phyloP scores from a whole-genome alignment of 2,113 vertebrate genomes.

The Camelus dromedarius region DNA sequence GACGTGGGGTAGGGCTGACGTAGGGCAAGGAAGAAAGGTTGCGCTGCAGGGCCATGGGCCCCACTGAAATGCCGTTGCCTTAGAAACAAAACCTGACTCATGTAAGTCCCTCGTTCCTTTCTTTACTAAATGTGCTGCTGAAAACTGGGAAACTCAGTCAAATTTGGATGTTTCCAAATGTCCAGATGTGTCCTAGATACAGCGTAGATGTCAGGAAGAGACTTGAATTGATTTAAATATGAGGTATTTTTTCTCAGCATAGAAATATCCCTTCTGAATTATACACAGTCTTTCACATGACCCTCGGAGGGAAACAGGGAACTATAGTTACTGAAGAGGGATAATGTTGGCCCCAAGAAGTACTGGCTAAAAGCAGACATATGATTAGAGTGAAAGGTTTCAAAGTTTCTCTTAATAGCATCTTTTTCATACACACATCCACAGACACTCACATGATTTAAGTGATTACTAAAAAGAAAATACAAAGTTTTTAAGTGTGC shows the following conservation, averaged over 20 bases:
- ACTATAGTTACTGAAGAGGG: conserved; percentile 25
- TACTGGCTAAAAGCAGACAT: conserved; percentile 24
- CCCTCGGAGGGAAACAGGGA: conserved; percentile 57
- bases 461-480: conserved; percentile 25
- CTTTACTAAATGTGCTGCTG: conserved; percentile 58
- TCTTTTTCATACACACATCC: neutral
- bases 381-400: neutral
- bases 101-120: conserved; percentile 37
- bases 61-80: neutral
- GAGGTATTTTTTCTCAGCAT: neutral
- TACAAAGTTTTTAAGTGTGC: neutral
- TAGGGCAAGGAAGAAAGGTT: neutral
- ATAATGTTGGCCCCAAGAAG: conserved; percentile 21
- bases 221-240: conserved; percentile 68
- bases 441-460: neutral
- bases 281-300: conserved; percentile 58
- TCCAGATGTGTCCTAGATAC: conserved; percentile 82
- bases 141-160: conserved; percentile 58
- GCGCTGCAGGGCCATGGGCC: neutral
- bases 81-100: neutral
- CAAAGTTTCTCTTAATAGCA: neutral
- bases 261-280: conserved; percentile 65
- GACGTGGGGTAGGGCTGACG: neutral
- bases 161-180: conserved; percentile 65
- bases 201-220: conserved; percentile 67